Evolutionary conservation across 1,140 invertebrate genomes (phyloP), one percentile per base, ranked within the genome.

Genomic region (Cyrtorhinus lividipennis): DNA sequence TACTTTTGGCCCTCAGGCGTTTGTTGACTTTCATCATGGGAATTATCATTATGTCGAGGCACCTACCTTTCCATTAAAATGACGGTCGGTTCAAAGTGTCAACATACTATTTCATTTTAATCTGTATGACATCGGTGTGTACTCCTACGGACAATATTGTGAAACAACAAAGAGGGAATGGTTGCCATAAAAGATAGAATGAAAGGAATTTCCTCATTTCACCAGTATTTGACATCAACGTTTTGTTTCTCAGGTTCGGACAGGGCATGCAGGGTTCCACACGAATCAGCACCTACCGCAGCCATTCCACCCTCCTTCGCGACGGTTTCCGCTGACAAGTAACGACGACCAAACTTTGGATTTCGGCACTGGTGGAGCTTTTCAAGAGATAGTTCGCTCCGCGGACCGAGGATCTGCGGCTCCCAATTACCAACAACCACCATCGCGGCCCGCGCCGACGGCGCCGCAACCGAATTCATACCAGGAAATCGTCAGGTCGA

Each of bases 241-340:
- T n/a, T n/a, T n/a, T n/a, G n/a, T n/a, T n/a, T n/a, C n/a, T n/a
- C 30, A 53, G 48, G 48, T 53, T 10, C 48, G 48, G 20, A 15
- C 48, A 10, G 48, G 48, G 12, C 58, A 59, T 30, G 15, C 24
- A 1, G 58, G 58, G 1, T 65, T 67, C 45, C 65, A 65, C 25
- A 68, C 67, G 8, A 68, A 68, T 61, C 67, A 68, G 24, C 67
- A 68, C 45, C 61, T 68, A 0, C 65, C 65, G n/a, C 67, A 68
- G 27, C 67, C 67, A 13, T 68, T 68, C 24, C 67, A 68, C n/a
- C 67, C 62, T 23, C 63, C 63, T 15, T 44, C 27, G 10, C 20
- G 56, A 18, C 56, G 56, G 20, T 57, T 57, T 24, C 56, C 56
- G 56, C 24, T 57, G 30, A 38, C 30, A 5, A 38, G 30, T 15